phyloP scores from a whole-genome alignment of 1,140 invertebrate genomes.

The Trichoplusia ni region DNA sequence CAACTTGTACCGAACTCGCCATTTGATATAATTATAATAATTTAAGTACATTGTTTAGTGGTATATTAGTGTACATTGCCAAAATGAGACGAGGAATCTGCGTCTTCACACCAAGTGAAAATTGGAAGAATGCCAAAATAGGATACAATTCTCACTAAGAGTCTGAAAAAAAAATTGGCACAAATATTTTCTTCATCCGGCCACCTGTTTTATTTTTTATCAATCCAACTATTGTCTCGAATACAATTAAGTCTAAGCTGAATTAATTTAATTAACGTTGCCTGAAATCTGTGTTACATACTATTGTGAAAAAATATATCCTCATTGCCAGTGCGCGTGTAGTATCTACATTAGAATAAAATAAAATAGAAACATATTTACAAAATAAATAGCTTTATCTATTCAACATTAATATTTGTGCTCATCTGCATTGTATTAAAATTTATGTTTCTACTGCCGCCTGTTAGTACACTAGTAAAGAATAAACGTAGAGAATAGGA shows the following conservation, averaged over 20 bases:
- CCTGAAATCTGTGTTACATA: too few relatives aligned
- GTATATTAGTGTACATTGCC: constrained; percentile 56
- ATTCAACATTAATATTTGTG: too few relatives aligned
- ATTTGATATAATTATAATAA: constrained; percentile 2
- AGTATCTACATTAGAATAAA: too few relatives aligned
- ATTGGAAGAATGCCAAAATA: constrained; percentile 70
- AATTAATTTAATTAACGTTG: not conserved
- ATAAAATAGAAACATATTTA: too few relatives aligned
- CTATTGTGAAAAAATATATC: too few relatives aligned
- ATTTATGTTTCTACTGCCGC: too few relatives aligned
- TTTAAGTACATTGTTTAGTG: constrained; percentile 27
- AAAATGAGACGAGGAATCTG: constrained; percentile 68
- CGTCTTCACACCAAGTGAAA: constrained; percentile 55
- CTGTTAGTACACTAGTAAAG: too few relatives aligned
- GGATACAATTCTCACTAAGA: constrained; percentile 59
- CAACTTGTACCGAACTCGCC: not conserved
- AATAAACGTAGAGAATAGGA: too few relatives aligned
- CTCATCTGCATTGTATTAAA: too few relatives aligned
- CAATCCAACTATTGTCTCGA: not conserved
- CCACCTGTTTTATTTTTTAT: constrained; percentile 52
- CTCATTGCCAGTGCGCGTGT: too few relatives aligned
- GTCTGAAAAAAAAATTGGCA: constrained; percentile 72
- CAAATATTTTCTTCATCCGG: constrained; percentile 66
- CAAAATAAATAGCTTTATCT: too few relatives aligned
- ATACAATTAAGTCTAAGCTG: not conserved